phyloP scores from a whole-genome alignment of 1,140 invertebrate genomes.

The Brachionus sp. region DNA sequence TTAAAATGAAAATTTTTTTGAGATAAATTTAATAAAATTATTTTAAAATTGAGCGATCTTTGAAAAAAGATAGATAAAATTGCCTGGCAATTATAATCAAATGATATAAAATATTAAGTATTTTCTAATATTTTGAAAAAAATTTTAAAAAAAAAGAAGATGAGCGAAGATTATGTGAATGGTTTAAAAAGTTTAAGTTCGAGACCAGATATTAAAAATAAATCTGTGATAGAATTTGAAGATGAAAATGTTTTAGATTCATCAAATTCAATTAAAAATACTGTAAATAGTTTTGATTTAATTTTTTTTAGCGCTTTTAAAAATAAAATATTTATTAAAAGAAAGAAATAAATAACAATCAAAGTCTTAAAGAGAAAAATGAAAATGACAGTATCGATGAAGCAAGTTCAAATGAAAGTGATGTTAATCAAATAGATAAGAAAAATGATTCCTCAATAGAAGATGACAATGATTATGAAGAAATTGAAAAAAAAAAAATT shows the following conservation, averaged over 20 bases:
- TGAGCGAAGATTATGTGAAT: not conserved
- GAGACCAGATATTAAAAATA: not conserved
- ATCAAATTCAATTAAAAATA: too few species aligned
- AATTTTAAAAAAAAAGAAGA: not conserved
- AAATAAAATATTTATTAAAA: not conserved
- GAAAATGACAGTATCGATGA: not conserved
- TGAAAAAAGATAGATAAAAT: not conserved
- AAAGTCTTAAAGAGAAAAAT: not conserved
- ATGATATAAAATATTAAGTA: not conserved
- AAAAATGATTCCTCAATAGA: too few species aligned
- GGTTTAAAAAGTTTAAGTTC: not conserved
- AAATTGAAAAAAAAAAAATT: too few species aligned
- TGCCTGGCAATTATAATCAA: not conserved
- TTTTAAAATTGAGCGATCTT: not conserved
- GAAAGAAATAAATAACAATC: slow-evolving; percentile 3
- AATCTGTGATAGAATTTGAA: not conserved
- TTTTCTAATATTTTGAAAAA: not conserved
- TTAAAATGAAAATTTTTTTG: not conserved
- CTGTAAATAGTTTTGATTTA: not conserved
- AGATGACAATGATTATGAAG: too few species aligned
- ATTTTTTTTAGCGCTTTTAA: not conserved
- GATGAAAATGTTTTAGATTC: not conserved
- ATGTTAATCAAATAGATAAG: not conserved
- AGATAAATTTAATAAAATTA: not conserved
- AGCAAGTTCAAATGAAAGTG: not conserved